Conservation (phyloP, 2,888 invertebrate species). For the Coecobrya sp. region DNA sequence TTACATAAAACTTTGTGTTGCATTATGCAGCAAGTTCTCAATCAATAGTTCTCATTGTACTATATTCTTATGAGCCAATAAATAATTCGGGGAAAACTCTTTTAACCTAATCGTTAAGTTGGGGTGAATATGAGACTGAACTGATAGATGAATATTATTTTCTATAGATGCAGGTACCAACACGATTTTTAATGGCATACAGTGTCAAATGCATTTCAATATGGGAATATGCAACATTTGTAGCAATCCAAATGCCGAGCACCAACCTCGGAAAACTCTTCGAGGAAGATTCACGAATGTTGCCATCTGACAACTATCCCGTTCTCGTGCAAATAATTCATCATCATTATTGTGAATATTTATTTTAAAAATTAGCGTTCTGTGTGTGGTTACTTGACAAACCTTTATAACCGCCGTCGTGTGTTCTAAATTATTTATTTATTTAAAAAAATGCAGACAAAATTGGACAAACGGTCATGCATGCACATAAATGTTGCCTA, state of each 20-base stretch:
- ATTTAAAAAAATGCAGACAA: slow-evolving; percentile 36
- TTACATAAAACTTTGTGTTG: neutral
- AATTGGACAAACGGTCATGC: neutral
- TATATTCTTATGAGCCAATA: too few species aligned
- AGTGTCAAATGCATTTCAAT: neutral
- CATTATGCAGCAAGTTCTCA: too few species aligned
- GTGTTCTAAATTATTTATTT: slow-evolving; percentile 54
- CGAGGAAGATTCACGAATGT: neutral
- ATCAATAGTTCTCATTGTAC: too few species aligned
- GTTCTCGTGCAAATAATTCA: slow-evolving; percentile 15
- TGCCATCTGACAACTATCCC: neutral
- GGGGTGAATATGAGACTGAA: too few species aligned
- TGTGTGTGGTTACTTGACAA: neutral
- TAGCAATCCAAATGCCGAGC: too few species aligned
- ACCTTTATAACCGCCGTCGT: slow-evolving; percentile 13
- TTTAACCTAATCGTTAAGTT: too few species aligned
- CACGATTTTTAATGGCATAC: too few species aligned
- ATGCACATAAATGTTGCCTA: slow-evolving; percentile 9
- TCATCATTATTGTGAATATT: neutral
- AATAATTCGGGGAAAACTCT: too few species aligned
- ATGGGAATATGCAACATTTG: too few species aligned
- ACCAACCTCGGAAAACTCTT: too few species aligned
- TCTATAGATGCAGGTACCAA: too few species aligned
- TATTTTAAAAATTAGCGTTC: neutral
- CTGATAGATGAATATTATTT: too few species aligned